These are phyloP conservation scores for Lepidochrysops patricia DNA, from an alignment of 2,888 invertebrate species.

Conservation along the genomic window DNA sequence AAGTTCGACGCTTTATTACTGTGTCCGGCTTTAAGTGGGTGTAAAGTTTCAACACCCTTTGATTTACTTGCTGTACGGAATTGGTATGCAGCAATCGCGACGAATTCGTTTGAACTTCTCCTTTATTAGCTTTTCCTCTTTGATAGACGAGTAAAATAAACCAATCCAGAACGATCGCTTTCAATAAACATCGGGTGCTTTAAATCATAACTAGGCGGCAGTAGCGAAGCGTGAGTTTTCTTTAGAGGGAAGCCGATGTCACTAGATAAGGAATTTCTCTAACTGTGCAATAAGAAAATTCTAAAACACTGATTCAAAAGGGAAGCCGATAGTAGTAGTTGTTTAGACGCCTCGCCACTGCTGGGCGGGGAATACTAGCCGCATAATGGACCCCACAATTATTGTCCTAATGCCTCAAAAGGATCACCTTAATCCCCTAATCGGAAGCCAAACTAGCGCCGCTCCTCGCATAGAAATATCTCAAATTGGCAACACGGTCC, in stretches of 20 bases:
- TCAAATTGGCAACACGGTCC: conserved; percentile 74
- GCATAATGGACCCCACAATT: conserved; percentile 65
- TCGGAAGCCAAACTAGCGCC: conserved; percentile 72
- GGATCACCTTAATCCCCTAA: conserved; percentile 71
- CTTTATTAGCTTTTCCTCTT: conserved; percentile 18
- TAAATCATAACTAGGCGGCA: too few species aligned
- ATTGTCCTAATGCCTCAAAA: conserved; percentile 71
- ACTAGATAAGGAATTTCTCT: too few species aligned
- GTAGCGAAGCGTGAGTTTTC: too few species aligned
- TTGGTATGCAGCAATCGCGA: conserved; percentile 52
- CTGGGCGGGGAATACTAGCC: conserved; percentile 55
- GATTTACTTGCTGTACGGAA: conserved; percentile 68
- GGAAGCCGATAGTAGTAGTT: too few species aligned
- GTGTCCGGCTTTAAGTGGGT: conserved; percentile 75
- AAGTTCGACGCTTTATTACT: conserved; percentile 74
- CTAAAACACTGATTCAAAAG: too few species aligned
- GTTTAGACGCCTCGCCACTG: too few species aligned
- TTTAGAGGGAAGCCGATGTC: too few species aligned
- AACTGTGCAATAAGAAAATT: too few species aligned
- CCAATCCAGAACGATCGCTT: not conserved
- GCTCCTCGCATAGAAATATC: conserved; percentile 74
- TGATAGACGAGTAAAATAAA: conserved; percentile 25
- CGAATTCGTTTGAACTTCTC: conserved; percentile 48
- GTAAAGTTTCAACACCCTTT: conserved; percentile 75
- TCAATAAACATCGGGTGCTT: conserved; percentile 21